Evolutionary conservation across 2,797 vertebrate species (phyloP).

Genomic region (Spatula versicolor): DNA sequence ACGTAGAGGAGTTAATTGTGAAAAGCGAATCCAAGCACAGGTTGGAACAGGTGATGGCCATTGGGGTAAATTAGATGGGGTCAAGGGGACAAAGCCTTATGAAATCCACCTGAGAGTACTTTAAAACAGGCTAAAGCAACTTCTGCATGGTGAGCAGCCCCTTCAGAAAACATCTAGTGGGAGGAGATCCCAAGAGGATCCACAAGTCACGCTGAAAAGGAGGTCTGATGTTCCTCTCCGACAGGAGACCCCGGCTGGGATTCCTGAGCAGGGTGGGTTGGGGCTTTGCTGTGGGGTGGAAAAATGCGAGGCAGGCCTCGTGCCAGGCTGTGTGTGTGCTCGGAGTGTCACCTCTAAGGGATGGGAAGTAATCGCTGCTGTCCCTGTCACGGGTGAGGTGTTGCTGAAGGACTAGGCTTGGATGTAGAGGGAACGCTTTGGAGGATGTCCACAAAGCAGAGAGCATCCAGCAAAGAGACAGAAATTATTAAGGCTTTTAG

Average conservation of each 20-base stretch:
- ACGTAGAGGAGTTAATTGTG: constrained; percentile 22
- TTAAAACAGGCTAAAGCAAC: neutral
- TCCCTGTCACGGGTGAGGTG: neutral
- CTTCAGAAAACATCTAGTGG: neutral
- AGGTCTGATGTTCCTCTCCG: neutral
- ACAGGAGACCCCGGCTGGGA: neutral
- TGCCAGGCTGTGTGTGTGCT: neutral
- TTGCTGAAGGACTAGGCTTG: neutral
- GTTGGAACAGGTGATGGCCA: neutral
- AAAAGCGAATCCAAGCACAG: neutral
- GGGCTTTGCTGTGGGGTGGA: neutral
- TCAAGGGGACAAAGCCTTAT: neutral
- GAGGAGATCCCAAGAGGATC: neutral
- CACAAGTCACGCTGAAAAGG: neutral
- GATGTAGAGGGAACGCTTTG: neutral
- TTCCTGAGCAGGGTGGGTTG: neutral
- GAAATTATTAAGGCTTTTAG: neutral
- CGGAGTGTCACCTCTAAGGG: neutral
- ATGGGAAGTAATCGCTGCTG: neutral
- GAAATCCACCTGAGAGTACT: neutral
- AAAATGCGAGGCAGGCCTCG: neutral
- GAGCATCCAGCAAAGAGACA: neutral
- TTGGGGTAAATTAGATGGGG: neutral
- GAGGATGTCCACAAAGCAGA: neutral
- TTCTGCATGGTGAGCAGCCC: neutral